Conservation (phyloP, 2,888 invertebrate species). For the Parnassius mnemosyne region DNA sequence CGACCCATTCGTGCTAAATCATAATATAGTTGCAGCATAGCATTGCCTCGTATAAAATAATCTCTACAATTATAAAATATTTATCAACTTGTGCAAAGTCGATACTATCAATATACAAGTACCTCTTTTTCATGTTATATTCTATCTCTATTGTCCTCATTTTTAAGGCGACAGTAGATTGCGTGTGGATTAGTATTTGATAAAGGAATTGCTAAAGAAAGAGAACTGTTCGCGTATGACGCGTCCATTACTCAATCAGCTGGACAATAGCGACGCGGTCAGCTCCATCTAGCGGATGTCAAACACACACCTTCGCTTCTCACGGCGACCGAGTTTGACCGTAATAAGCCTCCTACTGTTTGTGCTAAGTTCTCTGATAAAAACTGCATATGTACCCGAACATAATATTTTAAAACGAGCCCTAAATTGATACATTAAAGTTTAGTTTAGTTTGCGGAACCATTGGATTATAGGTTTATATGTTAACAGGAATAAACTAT, state of each 20-base stretch:
- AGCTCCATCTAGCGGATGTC: conserved; percentile 41
- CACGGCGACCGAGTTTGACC: conserved; percentile 38
- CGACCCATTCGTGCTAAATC: too few relatives aligned
- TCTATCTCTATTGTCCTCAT: too few relatives aligned
- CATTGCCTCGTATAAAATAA: too few relatives aligned
- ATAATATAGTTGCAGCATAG: too few relatives aligned
- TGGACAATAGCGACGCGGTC: conserved; percentile 37
- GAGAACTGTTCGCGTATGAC: conserved; percentile 9
- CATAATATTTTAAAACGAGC: neutral
- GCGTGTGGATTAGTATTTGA: conserved; percentile 18
- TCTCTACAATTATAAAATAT: too few relatives aligned
- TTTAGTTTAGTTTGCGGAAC: neutral
- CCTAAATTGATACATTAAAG: neutral
- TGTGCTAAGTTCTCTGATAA: conserved; percentile 9
- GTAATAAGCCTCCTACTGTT: conserved; percentile 50
- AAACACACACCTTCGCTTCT: conserved; percentile 42
- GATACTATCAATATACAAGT: too few relatives aligned
- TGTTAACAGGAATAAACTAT: conserved; percentile 5
- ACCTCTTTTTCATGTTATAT: too few relatives aligned
- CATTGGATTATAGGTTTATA: neutral
- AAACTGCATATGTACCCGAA: neutral
- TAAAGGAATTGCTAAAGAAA: neutral
- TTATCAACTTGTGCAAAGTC: too few relatives aligned
- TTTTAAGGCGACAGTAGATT: conserved; percentile 3
- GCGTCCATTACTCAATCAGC: conserved; percentile 43